phyloP scores from a whole-genome alignment of 2,888 invertebrate species.

The Malacosoma neustria region DNA sequence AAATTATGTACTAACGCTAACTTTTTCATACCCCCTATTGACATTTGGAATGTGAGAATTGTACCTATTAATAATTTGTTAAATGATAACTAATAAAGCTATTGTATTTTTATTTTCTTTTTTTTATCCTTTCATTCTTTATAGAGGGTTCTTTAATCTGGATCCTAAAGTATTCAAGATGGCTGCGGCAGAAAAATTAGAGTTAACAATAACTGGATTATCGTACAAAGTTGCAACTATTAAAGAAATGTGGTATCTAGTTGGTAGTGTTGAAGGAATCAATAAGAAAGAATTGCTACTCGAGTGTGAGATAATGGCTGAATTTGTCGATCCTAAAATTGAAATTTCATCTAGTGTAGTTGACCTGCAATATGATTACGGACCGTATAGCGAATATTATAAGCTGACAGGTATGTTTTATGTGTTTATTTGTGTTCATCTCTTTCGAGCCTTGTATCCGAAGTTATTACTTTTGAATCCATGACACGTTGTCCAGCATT shows the following conservation, averaged over 20 bases:
- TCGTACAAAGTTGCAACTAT: conserved; percentile 49
- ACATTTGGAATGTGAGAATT: too few species aligned
- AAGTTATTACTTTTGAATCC: too few species aligned
- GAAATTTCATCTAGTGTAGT: conserved; percentile 60
- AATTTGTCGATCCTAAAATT: conserved; percentile 75
- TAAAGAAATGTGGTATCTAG: conserved; percentile 74
- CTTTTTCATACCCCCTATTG: too few species aligned
- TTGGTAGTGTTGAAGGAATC: conserved; percentile 68
- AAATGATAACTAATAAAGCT: too few species aligned
- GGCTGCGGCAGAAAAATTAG: conserved; percentile 50
- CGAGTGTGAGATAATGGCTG: conserved; percentile 63
- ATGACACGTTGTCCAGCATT: too few species aligned
- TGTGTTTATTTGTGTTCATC: conserved; percentile 1
- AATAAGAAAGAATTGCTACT: conserved; percentile 69
- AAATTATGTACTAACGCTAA: too few species aligned
- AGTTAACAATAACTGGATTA: conserved; percentile 45
- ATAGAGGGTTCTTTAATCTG: conserved; percentile 55
- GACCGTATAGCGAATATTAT: conserved; percentile 53
- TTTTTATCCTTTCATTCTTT: conserved; percentile 7
- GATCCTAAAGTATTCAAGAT: conserved; percentile 62
- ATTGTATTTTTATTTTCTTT: not conserved
- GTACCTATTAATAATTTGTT: too few species aligned
- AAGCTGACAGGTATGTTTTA: conserved; percentile 52
- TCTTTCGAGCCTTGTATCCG: too few species aligned
- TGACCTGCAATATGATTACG: conserved; percentile 65